phyloP scores from a whole-genome alignment of 2,797 vertebrate species.

The Morus bassanus region DNA sequence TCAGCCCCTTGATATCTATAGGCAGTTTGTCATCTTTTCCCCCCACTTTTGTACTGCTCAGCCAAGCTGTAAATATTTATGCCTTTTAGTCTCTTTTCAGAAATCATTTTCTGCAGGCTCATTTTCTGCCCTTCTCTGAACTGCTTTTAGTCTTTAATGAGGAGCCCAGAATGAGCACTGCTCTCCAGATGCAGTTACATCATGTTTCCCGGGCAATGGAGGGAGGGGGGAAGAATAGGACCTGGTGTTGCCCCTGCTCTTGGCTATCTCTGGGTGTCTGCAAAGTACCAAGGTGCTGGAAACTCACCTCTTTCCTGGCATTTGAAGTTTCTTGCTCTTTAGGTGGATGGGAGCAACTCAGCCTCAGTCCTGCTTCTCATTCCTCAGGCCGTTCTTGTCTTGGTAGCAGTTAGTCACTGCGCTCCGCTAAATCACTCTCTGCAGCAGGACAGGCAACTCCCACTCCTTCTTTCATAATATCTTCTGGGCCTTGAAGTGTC shows the following conservation, averaged over 20 bases:
- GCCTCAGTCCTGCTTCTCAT: neutral
- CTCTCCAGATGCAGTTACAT: neutral
- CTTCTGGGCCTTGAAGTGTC: neutral
- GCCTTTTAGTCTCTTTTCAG: neutral
- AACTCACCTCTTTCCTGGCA: neutral
- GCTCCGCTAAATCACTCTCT: neutral
- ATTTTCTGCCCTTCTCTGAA: neutral
- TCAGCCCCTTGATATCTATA: neutral
- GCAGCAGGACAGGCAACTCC: neutral
- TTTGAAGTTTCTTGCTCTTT: neutral
- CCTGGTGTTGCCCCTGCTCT: neutral
- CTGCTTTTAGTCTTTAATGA: neutral
- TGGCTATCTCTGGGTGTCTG: neutral
- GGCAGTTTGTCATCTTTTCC: neutral
- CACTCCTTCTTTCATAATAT: neutral
- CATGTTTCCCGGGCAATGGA: neutral
- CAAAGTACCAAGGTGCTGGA: neutral
- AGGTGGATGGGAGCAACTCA: neutral
- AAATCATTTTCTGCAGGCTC: neutral
- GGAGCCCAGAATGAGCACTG: neutral
- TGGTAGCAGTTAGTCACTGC: neutral
- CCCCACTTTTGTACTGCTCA: neutral
- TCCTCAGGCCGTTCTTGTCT: neutral
- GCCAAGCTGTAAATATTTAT: conserved; percentile 1
- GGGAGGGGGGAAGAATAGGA: neutral